phyloP scores from a whole-genome alignment of 2,113 vertebrate genomes.

The Zosterops hypoxanthus region DNA sequence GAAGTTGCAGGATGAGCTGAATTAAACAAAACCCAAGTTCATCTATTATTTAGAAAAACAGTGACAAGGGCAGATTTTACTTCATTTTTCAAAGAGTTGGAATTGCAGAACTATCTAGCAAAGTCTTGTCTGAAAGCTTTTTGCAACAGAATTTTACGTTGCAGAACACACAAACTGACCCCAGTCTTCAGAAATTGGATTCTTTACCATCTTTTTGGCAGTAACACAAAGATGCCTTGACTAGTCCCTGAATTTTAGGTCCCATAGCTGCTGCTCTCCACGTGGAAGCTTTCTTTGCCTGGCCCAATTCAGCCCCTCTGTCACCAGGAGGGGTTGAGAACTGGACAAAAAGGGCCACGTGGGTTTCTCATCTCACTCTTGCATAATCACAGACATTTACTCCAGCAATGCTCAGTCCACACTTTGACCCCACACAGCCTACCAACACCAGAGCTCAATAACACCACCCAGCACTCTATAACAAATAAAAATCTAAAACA shows the following conservation, averaged over 20 bases:
- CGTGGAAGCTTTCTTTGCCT: not conserved
- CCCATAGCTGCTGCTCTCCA: not conserved
- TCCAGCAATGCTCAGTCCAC: not conserved
- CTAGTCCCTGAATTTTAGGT: not conserved
- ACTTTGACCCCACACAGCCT: not conserved
- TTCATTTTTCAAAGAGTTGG: not conserved
- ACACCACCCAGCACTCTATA: rapidly evolving
- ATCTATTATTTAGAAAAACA: conserved; percentile 1
- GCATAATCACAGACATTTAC: not conserved
- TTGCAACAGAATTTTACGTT: not conserved
- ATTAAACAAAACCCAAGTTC: conserved; percentile 25
- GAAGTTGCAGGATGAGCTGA: not conserved
- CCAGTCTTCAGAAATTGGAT: not conserved
- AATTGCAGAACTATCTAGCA: not conserved
- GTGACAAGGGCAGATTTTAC: not conserved
- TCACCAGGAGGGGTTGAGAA: not conserved
- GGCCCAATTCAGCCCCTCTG: not conserved
- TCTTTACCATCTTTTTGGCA: not conserved
- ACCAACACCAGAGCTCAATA: not conserved
- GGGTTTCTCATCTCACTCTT: not conserved
- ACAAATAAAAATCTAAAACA: not conserved
- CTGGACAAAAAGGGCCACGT: not conserved
- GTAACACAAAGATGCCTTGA: not conserved
- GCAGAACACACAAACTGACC: not conserved
- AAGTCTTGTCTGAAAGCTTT: not conserved